Conservation (phyloP, 2,888 invertebrate genomes). For the Hymenopus coronatus region DNA sequence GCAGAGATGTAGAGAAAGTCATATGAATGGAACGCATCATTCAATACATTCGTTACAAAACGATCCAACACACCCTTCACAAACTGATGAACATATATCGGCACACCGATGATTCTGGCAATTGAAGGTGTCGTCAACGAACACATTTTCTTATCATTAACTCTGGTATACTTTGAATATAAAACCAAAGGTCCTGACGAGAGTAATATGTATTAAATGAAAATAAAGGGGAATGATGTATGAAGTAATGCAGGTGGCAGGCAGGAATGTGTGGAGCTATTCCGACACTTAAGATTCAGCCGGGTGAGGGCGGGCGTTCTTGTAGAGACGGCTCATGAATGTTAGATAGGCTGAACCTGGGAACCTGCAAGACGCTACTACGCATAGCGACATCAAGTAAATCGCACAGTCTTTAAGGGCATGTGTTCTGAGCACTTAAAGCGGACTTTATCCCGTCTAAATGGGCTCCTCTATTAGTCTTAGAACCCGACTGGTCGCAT, state of each 20-base stretch:
- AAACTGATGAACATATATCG: no score
- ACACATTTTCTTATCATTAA: no score
- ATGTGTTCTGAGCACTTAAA: not conserved
- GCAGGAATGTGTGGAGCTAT: not conserved
- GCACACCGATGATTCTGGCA: no score
- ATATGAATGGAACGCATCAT: no score
- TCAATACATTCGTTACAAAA: no score
- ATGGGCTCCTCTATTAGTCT: not conserved
- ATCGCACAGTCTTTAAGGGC: not conserved
- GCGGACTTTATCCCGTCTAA: not conserved
- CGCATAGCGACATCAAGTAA: not conserved
- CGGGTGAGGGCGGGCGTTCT: not conserved
- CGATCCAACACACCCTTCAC: no score
- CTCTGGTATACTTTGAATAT: no score
- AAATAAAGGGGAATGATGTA: not conserved
- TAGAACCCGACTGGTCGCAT: no score
- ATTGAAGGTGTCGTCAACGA: no score
- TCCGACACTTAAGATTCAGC: not conserved
- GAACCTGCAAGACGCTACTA: not conserved
- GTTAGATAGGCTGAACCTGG: constrained; percentile 6
- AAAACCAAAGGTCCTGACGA: no score
- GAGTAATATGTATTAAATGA: not conserved
- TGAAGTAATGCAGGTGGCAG: not conserved
- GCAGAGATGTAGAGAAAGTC: no score
- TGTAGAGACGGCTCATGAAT: constrained; percentile 7